Conservation (phyloP, 1,140 invertebrate genomes). For the Drosophila bocqueti region DNA sequence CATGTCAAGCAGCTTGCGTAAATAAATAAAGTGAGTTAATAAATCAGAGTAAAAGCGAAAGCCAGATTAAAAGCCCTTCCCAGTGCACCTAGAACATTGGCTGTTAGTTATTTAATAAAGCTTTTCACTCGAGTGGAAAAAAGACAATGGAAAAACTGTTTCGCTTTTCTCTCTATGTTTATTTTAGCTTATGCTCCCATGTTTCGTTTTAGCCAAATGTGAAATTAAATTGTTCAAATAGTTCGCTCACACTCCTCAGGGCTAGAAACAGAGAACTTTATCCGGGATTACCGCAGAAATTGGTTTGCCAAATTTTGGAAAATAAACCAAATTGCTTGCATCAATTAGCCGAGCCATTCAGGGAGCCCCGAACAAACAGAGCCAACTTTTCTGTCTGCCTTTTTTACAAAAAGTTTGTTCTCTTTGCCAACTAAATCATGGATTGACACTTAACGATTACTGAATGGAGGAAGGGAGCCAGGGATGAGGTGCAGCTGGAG, state of each 20-base stretch:
- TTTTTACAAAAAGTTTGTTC: slow-evolving; percentile 29
- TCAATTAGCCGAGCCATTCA: slow-evolving; percentile 35
- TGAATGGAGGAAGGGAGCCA: not conserved
- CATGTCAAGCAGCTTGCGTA: not conserved
- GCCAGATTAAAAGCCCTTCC: not conserved
- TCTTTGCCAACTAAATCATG: slow-evolving; percentile 48
- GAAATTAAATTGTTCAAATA: slow-evolving; percentile 46
- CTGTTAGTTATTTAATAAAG: slow-evolving; percentile 6
- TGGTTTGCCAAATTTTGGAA: slow-evolving; percentile 40
- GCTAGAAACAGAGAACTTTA: slow-evolving; percentile 33
- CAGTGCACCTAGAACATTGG: not conserved
- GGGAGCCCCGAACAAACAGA: slow-evolving; percentile 34
- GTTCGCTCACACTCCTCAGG: not conserved
- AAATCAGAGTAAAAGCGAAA: not conserved
- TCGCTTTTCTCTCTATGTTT: slow-evolving; percentile 13
- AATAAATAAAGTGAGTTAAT: not conserved
- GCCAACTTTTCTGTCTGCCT: slow-evolving; percentile 24
- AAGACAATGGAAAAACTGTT: slow-evolving; percentile 6
- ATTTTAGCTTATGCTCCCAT: slow-evolving; percentile 17
- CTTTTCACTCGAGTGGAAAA: not conserved
- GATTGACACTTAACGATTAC: slow-evolving; percentile 61
- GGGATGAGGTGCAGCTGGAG: slow-evolving; percentile 9
- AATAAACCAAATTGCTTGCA: slow-evolving; percentile 50
- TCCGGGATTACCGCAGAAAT: slow-evolving; percentile 52
- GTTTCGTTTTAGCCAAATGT: slow-evolving; percentile 17